These are phyloP conservation scores for Acanthosepion esculentum DNA, from an alignment of 2,888 invertebrate species.

Conservation along the genomic window DNA sequence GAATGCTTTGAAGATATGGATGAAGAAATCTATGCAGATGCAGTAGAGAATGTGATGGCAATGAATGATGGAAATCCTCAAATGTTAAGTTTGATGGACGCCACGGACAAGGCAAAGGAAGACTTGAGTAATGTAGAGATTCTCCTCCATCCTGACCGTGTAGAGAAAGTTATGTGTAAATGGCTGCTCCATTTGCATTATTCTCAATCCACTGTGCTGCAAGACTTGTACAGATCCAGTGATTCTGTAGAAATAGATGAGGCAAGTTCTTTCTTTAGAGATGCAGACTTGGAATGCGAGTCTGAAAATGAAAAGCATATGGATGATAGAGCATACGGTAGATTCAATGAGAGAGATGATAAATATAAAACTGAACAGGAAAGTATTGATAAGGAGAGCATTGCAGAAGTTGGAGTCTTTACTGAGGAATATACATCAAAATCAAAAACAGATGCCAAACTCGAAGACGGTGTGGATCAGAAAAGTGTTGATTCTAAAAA, in stretches of 20 bases:
- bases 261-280: neutral
- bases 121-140: neutral
- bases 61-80: neutral
- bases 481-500: neutral
- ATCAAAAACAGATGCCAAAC: neutral
- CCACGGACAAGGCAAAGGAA: neutral
- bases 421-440: neutral
- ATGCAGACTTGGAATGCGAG: neutral
- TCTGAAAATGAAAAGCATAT: neutral
- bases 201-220: neutral
- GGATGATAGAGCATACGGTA: neutral
- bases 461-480: neutral
- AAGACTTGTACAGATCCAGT: neutral
- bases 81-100: neutral
- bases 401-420: neutral
- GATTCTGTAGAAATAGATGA: neutral
- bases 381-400: neutral
- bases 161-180: neutral
- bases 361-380: neutral
- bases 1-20: slow-evolving; percentile 12
- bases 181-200: neutral
- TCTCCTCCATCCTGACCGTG: slow-evolving; percentile 37
- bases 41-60: neutral
- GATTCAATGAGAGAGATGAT: neutral
- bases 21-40: neutral